phyloP scores from a whole-genome alignment of 2,888 invertebrate species.

The Eueremaeus valkanovi region DNA sequence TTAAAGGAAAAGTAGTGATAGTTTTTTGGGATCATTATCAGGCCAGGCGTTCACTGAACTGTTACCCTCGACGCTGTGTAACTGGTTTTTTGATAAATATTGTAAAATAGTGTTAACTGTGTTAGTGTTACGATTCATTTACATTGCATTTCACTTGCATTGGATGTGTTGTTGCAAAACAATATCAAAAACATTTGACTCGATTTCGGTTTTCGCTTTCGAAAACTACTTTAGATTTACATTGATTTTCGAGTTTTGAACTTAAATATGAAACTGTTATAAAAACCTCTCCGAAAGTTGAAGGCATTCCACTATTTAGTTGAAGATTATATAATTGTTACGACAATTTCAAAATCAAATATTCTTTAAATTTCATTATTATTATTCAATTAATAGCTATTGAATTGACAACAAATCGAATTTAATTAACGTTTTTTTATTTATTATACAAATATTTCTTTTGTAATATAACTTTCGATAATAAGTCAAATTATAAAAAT shows the following conservation, averaged over 20 bases:
- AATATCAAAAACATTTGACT: conserved; percentile 13
- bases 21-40: conserved; percentile 33
- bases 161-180: conserved; percentile 25
- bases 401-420: not conserved
- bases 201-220: conserved; percentile 12
- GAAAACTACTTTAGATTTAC: not conserved
- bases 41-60: conserved; percentile 32
- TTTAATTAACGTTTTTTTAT: not conserved
- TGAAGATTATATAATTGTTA: conserved; percentile 29
- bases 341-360: conserved; percentile 8
- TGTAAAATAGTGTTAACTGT: conserved; percentile 14
- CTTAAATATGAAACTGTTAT: not conserved
- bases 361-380: not conserved
- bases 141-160: conserved; percentile 5
- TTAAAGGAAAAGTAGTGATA: conserved; percentile 25
- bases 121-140: conserved; percentile 25
- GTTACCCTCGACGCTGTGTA: conserved; percentile 17
- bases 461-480: no score
- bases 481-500: no score
- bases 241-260: not conserved
- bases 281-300: conserved; percentile 18
- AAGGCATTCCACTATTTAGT: conserved; percentile 17
- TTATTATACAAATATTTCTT: no score
- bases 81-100: conserved; percentile 32
- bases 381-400: not conserved